Base-by-base conservation (phyloP, 53 echinoderm and acorn worm species). In the Echinometra lucunter region DNA sequence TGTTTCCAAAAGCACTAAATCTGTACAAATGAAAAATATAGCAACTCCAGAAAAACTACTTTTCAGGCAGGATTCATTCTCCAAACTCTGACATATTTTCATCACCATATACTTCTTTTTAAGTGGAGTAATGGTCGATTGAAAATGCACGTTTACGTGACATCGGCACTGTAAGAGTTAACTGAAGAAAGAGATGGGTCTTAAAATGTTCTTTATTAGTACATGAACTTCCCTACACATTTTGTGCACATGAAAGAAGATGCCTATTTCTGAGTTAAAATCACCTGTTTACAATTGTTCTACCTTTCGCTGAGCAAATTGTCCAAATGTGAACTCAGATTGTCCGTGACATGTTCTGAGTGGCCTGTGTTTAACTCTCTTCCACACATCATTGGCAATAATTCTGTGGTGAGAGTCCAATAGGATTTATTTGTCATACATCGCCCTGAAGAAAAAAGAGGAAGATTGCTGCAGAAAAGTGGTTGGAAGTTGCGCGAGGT, bases 401-500 rank as follows among this genome's bases (percentile, higher is more conserved):
- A 57, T 90, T 90, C 66, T 13, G 17, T 90, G 58, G 91, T 42
- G 38, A 66, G 18, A 90, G 91, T 90, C 91, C 66, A 27, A 55
- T 88, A 55, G 90, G 90, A 90, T 90, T 90, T 58, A 66, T 90
- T 58, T 90, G 57, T 90, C 66, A 58, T 90, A 42, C 45, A 90
- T 90, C 90, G 58, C 90, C 49, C 66, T 66, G 90, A 28, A 85
- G 42, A 40, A 40, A 38, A 75, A 42, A 49, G 1, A 27, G 13
- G 47, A 18, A 85, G n/a, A 28, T 85, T 45, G 85, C 30, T 85
- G n/a, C 47, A 85, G 85, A 85, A 85, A 85, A 85, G 85, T 85
- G 45, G 89, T 63, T 91, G 66, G 91, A 69, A 91, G 91, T 91
- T 69, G 91, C 70, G n/a, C 67, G 70, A 18, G 91, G 91, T 91